phyloP scores from a whole-genome alignment of 2,113 vertebrate genomes.

The Oncorhynchus tshawytscha region DNA sequence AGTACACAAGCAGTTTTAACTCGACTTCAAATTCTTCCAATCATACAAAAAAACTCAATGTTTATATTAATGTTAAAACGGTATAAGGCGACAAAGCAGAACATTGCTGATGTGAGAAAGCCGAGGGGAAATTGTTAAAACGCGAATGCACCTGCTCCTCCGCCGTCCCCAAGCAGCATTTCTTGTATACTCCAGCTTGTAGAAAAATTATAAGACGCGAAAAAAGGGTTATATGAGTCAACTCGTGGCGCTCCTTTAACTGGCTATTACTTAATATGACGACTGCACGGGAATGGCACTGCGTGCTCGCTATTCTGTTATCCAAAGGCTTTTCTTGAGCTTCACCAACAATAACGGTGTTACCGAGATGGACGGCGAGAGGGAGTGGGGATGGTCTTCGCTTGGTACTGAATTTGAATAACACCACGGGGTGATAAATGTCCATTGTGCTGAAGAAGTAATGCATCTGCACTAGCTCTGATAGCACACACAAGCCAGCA shows the following conservation, averaged over 20 bases:
- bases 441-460: slow-evolving; percentile 91
- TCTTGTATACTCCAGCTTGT: slow-evolving; percentile 9
- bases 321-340: slow-evolving; percentile 80
- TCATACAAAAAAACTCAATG: slow-evolving; percentile 5
- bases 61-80: neutral
- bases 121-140: neutral
- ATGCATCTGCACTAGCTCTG: slow-evolving; percentile 91
- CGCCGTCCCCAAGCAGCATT: slow-evolving; percentile 35
- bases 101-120: slow-evolving; percentile 6
- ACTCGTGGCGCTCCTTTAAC: slow-evolving; percentile 57
- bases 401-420: slow-evolving; percentile 98
- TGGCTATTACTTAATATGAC: slow-evolving; percentile 32
- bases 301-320: slow-evolving; percentile 52
- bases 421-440: slow-evolving; percentile 94
- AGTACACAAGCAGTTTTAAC: slow-evolving; percentile 14
- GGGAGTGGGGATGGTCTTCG: slow-evolving; percentile 87
- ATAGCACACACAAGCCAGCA: slow-evolving; percentile 82
- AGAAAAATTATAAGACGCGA: slow-evolving; percentile 22
- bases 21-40: slow-evolving; percentile 10
- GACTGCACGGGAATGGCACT: slow-evolving; percentile 55
- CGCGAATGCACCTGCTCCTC: slow-evolving; percentile 50
- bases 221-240: slow-evolving; percentile 16
- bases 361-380: slow-evolving; percentile 76
- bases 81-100: neutral
- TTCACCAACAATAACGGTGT: slow-evolving; percentile 84